phyloP scores from a whole-genome alignment of 1,140 invertebrate genomes.

The Uloborus diversus region DNA sequence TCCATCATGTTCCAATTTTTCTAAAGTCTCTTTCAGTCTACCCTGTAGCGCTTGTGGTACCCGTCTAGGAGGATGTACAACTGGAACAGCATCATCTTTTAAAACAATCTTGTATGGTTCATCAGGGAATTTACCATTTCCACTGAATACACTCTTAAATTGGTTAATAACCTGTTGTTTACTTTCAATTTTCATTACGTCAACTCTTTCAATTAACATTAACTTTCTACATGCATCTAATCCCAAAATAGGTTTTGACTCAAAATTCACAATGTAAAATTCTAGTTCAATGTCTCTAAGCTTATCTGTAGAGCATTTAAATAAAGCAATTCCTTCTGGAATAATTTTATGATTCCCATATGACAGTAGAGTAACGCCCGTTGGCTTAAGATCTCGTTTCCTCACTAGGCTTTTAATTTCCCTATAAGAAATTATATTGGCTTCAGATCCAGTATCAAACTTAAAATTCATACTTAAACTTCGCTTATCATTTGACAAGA shows the following conservation, averaged over 20 bases:
- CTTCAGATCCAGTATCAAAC: too few species aligned
- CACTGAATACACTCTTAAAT: background rate
- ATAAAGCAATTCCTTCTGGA: background rate
- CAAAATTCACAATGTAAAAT: background rate
- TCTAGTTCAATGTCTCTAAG: background rate
- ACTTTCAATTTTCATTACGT: too few species aligned
- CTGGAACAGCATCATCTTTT: background rate
- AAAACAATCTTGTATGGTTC: background rate
- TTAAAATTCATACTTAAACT: too few species aligned
- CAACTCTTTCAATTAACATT: too few species aligned
- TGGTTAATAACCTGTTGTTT: too few species aligned
- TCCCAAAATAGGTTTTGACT: background rate
- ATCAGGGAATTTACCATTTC: background rate
- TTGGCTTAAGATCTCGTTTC: too few species aligned
- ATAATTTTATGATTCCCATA: slow-evolving; percentile 4
- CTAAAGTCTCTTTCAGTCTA: slow-evolving; percentile 18
- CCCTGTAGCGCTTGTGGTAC: slow-evolving; percentile 49
- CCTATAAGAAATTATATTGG: too few species aligned
- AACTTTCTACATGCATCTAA: too few species aligned
- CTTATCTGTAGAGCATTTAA: slow-evolving; percentile 1
- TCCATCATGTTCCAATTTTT: background rate
- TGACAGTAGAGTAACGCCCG: too few species aligned
- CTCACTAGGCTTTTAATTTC: too few species aligned
- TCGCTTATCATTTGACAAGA: too few species aligned
- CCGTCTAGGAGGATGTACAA: slow-evolving; percentile 30